Evolutionary conservation across 2,888 invertebrate genomes (phyloP).

Genomic region (Cartodere bifasciata): DNA sequence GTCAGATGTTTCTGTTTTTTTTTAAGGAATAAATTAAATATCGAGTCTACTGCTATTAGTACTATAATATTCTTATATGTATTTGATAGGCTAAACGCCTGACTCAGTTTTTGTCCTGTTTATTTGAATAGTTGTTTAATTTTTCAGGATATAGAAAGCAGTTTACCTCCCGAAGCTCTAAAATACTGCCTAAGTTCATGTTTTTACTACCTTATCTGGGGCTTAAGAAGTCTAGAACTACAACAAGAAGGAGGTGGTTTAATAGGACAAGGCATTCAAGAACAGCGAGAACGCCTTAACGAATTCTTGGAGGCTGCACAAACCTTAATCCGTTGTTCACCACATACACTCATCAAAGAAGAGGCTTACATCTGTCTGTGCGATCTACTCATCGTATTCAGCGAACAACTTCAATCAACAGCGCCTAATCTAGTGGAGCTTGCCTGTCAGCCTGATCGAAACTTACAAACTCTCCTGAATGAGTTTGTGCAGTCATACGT

Average conservation of each 20-base stretch:
- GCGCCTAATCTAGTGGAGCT: constrained; percentile 42
- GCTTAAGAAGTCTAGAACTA: constrained; percentile 70
- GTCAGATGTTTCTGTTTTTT: too few species aligned
- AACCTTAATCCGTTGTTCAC: constrained; percentile 52
- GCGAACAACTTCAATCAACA: constrained; percentile 55
- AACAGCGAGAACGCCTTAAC: constrained; percentile 56
- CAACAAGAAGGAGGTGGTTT: constrained; percentile 47
- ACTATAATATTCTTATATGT: too few species aligned
- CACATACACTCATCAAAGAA: constrained; percentile 57
- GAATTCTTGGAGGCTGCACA: constrained; percentile 64
- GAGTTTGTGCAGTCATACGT: constrained; percentile 88
- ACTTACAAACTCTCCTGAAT: constrained; percentile 71
- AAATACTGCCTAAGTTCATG: constrained; percentile 74
- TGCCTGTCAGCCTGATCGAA: constrained; percentile 68
- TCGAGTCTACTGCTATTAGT: too few species aligned
- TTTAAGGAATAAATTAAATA: too few species aligned
- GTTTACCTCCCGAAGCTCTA: constrained; percentile 46
- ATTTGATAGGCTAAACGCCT: too few species aligned
- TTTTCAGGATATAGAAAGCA: constrained; percentile 34
- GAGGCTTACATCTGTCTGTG: constrained; percentile 92
- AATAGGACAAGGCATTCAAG: constrained; percentile 44
- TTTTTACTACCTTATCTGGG: constrained; percentile 81
- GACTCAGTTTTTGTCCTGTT: too few species aligned
- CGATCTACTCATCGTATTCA: constrained; percentile 88
- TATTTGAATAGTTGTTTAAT: constrained; percentile 9